A percentile compares a stretch with the other conserved stretches of the same genome.
These are phyloP conservation scores for Argyra leucocephala DNA, from an alignment of 2,888 invertebrate species.

Conservation along the genomic window DNA sequence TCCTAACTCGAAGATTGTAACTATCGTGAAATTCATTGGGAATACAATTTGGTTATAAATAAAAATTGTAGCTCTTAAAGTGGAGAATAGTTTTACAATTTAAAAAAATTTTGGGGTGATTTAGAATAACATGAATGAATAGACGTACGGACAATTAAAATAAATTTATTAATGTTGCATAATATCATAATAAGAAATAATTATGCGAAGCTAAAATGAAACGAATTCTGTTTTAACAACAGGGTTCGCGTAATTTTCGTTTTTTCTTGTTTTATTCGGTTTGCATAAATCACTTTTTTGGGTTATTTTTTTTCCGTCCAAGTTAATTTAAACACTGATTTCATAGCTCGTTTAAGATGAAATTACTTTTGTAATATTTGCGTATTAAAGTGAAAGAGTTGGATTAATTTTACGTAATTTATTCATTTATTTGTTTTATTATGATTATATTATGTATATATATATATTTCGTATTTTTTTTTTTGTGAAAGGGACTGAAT, in stretches of 20 bases:
- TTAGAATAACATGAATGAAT: too few relatives aligned
- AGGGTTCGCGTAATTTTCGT: neutral
- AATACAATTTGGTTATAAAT: too few relatives aligned
- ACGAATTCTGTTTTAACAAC: neutral
- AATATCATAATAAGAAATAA: too few relatives aligned
- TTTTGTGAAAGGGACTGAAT: neutral
- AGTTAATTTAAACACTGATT: slow-evolving; percentile 6
- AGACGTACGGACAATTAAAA: too few relatives aligned
- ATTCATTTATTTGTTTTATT: neutral
- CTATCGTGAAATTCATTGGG: too few relatives aligned
- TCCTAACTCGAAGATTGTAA: too few relatives aligned
- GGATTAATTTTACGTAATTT: neutral
- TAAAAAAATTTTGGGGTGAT: too few relatives aligned
- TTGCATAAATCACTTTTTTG: slow-evolving; percentile 1
- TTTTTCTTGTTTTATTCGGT: neutral
- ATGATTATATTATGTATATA: too few relatives aligned
- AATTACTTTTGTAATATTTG: slow-evolving; percentile 6
- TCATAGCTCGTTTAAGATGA: slow-evolving; percentile 6
- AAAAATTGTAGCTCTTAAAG: too few relatives aligned
- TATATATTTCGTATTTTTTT: neutral
- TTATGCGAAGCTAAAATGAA: neutral
- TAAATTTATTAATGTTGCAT: too few relatives aligned
- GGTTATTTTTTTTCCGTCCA: neutral
- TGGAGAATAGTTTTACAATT: too few relatives aligned
- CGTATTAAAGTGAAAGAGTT: slow-evolving; percentile 1